A percentile compares a stretch with the other conserved stretches of the same genome.
Evolutionary conservation across 2,113 vertebrate genomes (phyloP).

Genomic region (Sebastes fasciatus): DNA sequence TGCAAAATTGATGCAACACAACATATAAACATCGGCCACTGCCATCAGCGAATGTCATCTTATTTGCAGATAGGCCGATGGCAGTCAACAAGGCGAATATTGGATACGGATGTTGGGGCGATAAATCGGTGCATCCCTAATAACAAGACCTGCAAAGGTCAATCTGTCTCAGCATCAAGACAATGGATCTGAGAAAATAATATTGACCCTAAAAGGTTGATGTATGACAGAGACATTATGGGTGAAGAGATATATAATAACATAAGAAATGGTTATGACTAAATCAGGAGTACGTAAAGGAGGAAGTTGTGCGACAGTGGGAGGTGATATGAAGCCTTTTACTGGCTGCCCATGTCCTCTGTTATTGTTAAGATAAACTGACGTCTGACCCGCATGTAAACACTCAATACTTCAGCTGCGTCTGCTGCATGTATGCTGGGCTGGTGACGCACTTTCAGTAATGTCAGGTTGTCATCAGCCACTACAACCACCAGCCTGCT

Average conservation of each 20-base stretch:
- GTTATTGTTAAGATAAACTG: slow-evolving; percentile 41
- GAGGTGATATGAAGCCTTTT: background rate
- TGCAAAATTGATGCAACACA: no score
- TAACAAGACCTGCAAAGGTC: background rate
- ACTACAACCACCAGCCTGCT: slow-evolving; percentile 6
- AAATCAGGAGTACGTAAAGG: background rate
- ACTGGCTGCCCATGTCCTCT: slow-evolving; percentile 11
- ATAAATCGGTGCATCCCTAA: no score
- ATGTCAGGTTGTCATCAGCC: slow-evolving; percentile 36
- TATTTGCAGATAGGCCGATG: no score
- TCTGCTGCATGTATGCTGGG: background rate
- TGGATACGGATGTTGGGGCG: no score
- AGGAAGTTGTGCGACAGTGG: background rate
- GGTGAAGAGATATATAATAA: background rate
- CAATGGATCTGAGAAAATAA: background rate
- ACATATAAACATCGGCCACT: no score
- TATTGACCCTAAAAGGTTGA: background rate
- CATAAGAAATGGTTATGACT: background rate
- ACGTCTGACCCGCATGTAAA: slow-evolving; percentile 17
- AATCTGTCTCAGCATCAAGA: background rate
- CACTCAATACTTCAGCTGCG: background rate
- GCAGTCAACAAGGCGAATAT: no score
- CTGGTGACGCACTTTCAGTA: slow-evolving; percentile 49
- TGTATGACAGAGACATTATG: background rate
- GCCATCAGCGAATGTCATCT: no score